Conservation (phyloP, 2,113 vertebrate species). For the Sakesphorus luctuosus region DNA sequence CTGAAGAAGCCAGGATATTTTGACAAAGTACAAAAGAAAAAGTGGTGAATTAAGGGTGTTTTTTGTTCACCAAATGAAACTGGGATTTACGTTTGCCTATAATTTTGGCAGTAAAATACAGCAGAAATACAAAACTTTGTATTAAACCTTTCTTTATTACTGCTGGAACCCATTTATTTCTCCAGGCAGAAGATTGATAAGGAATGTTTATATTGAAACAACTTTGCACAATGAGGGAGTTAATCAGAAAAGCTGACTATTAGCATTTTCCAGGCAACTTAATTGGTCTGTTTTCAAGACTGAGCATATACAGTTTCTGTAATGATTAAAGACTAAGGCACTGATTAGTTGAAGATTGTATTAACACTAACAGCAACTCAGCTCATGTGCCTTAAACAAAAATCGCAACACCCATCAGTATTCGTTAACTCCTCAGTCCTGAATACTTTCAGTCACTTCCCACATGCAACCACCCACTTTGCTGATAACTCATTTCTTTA, state of each 20-base stretch:
- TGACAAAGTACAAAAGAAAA: neutral
- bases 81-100: accelerated
- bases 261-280: neutral
- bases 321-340: neutral
- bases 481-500: constrained; percentile 19
- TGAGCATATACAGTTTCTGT: neutral
- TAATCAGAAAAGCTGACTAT: neutral
- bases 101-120: neutral
- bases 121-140: neutral
- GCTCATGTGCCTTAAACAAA: constrained; percentile 1
- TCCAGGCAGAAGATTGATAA: neutral
- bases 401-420: neutral
- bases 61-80: neutral
- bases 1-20: neutral
- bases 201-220: neutral
- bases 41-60: neutral
- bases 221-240: neutral
- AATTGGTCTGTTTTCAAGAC: neutral
- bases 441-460: constrained; percentile 26
- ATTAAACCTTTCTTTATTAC: neutral
- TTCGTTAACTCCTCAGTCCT: neutral
- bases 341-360: neutral
- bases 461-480: constrained; percentile 38
- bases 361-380: neutral
- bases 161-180: neutral